These are phyloP conservation scores for Diabrotica balteata DNA, from an alignment of 2,888 invertebrate species.

Conservation along the genomic window DNA sequence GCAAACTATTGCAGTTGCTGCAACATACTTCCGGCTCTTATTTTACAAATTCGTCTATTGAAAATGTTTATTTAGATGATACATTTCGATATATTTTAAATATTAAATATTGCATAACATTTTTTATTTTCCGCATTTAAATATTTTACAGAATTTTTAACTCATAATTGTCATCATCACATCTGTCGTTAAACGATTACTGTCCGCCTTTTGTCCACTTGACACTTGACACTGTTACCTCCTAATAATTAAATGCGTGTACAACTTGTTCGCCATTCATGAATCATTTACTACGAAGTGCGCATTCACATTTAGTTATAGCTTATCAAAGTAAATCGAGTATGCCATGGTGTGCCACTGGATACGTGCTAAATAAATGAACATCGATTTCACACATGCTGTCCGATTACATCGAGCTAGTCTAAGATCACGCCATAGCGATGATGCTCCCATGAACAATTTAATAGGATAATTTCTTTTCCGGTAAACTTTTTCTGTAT, in stretches of 20 bases:
- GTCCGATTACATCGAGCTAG: conserved; percentile 43
- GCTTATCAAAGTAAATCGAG: conserved; percentile 31
- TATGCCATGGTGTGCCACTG: conserved; percentile 30
- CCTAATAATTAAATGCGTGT: conserved; percentile 31
- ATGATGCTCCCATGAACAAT: conserved; percentile 20
- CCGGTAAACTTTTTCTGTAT: conserved; percentile 2
- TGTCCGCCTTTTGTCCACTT: too few relatives aligned
- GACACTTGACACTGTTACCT: conserved; percentile 23
- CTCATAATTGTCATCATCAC: too few relatives aligned
- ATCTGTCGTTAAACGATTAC: too few relatives aligned
- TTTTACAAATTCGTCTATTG: too few relatives aligned
- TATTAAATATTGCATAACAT: too few relatives aligned
- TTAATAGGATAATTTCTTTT: conserved; percentile 15
- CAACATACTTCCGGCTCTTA: too few relatives aligned
- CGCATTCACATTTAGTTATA: conserved; percentile 17
- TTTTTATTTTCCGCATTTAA: too few relatives aligned
- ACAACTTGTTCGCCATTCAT: conserved; percentile 30
- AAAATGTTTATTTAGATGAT: too few relatives aligned
- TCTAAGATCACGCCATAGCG: conserved; percentile 20
- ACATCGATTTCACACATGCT: conserved; percentile 49
- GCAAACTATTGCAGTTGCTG: too few relatives aligned
- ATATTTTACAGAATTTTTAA: too few relatives aligned
- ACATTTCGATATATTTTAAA: too few relatives aligned
- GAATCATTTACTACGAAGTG: conserved; percentile 16
- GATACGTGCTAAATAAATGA: conserved; percentile 42